Base-by-base conservation (phyloP, 1,140 invertebrate species). In the Drosophila bocqueti region DNA sequence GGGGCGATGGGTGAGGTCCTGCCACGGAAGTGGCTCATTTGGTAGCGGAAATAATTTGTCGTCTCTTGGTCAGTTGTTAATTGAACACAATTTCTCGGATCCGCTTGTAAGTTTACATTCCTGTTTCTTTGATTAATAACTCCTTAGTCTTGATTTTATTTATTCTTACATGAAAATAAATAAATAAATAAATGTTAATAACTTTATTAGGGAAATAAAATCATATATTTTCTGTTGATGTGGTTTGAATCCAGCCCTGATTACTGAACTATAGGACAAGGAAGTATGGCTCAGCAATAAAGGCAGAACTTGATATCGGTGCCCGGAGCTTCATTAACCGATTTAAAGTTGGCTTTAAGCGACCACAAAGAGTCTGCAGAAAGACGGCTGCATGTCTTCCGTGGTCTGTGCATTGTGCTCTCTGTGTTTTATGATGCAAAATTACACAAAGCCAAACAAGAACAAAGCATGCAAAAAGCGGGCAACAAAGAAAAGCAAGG, bases 11-110 rank as follows among this genome's bases (percentile, higher is more conserved):
- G 43, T 64, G 45, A 26, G 31, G 62, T 40, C 45, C 45, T 76
- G 81, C 78, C 76, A 58, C 85, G 85, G 85, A 90, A 79, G 81
- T 85, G 81, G 76, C 76, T 90, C 81, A 82, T 85, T 90, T 79
- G 55, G 71, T 15, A 81, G 45, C 81, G 85, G 85, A 90, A 85
- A 77, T 85, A 50, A 90, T 85, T 90, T 90, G 85, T 84, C 78
- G 78, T 73, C 57, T 59, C 68, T 81, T 89, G 86, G 84, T 76
- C 81, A 84, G 65, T 67, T 71, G 79, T 46, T 63, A 81, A 81
- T 75, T 84, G 45, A 68, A 47, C 65, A 81, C 68, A 62, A 81
- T 76, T 74, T 73, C 49, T 65, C 42, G 46, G 34, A 24, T 42
- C 36, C 55, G 47, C 34, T 38, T 2, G 4, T 15, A 54, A 5